Conservation (phyloP, 2,113 vertebrate species). For the Paramormyrops kingsleyae region DNA sequence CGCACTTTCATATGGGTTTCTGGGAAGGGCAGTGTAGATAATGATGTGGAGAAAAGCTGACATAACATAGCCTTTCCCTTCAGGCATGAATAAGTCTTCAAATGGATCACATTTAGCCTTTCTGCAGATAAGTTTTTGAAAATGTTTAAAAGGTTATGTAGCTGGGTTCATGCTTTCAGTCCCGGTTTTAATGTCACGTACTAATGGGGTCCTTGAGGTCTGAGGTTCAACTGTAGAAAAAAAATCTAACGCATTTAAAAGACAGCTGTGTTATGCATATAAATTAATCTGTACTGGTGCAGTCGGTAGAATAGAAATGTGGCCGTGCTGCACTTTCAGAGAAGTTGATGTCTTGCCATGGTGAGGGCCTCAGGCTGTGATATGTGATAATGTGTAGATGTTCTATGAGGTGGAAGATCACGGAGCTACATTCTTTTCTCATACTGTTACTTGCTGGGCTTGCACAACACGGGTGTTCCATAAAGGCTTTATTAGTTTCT, state of each 20-base stretch:
- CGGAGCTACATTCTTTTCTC: neutral
- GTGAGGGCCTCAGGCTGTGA: neutral
- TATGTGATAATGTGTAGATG: neutral
- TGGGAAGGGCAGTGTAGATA: neutral
- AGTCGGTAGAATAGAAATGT: neutral
- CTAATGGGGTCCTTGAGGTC: neutral
- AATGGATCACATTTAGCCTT: neutral
- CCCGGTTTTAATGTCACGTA: neutral
- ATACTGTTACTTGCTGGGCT: neutral
- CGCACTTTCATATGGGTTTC: constrained; percentile 13
- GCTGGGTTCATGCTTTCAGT: neutral
- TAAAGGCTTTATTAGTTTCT: neutral
- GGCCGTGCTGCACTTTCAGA: neutral
- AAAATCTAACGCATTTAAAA: neutral
- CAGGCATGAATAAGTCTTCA: neutral
- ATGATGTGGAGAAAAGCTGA: neutral
- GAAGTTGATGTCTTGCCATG: neutral
- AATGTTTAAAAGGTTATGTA: neutral
- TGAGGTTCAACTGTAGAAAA: neutral
- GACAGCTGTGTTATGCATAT: neutral
- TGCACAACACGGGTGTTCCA: neutral
- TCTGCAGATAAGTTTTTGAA: neutral
- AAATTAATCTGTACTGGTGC: neutral
- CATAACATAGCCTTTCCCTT: neutral
- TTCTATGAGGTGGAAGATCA: neutral